These are phyloP conservation scores for Hanleya hanleyi DNA, from an alignment of 2,888 invertebrate species.

Conservation along the genomic window DNA sequence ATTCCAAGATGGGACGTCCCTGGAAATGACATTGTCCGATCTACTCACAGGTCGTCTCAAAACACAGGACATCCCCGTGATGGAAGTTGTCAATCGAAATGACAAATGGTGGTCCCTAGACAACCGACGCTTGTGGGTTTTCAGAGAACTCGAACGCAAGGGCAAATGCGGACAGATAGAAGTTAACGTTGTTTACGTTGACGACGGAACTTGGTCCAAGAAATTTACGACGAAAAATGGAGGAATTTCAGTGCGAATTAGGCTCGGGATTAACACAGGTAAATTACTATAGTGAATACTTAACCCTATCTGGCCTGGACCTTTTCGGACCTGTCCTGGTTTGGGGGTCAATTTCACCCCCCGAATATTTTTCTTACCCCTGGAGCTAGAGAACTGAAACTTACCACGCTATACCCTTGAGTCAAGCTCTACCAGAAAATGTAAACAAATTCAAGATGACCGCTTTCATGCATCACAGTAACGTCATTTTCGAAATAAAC, in stretches of 20 bases:
- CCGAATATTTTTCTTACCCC: too few relatives aligned
- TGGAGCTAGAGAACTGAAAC: too few relatives aligned
- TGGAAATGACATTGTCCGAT: background rate
- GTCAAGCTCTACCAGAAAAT: too few relatives aligned
- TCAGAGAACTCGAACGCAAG: background rate
- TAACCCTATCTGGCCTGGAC: too few relatives aligned
- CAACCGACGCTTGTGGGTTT: background rate
- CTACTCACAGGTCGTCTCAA: background rate
- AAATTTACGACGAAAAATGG: background rate
- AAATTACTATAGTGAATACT: too few relatives aligned
- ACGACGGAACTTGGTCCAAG: background rate
- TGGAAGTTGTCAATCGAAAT: background rate
- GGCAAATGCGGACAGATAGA: background rate
- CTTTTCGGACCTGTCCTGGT: too few relatives aligned
- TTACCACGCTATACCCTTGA: too few relatives aligned
- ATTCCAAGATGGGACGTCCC: background rate
- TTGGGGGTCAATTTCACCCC: too few relatives aligned
- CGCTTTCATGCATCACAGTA: too few relatives aligned
- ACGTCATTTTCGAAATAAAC: too few relatives aligned
- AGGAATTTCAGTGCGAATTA: background rate
- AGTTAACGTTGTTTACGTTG: background rate
- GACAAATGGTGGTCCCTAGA: background rate
- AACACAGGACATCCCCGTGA: background rate
- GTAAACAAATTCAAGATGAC: too few relatives aligned
- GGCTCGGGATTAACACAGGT: too few relatives aligned